Evolutionary conservation across 2,113 vertebrate genomes (phyloP), one percentile per base, ranked within the genome.

Genomic region (Boleophthalmus pectinirostris): DNA sequence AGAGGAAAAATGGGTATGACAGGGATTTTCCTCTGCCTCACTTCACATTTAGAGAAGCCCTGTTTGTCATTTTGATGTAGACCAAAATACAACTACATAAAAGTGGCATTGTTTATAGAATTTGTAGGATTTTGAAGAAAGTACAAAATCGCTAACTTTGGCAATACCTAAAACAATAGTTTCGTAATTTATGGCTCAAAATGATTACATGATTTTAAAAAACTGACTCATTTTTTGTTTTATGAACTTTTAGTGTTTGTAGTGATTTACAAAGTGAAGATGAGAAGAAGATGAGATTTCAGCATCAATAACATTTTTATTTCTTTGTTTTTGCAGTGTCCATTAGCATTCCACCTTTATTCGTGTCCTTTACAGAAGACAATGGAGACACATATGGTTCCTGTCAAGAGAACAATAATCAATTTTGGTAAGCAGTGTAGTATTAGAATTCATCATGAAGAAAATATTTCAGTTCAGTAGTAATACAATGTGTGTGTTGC

Each of bases 11-110:
- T 0, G 84, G 78, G 60, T 69, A 69, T n/a, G 51, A 70, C 10
- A 16, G 49, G 53, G 77, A 75, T 69, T 61, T 87, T 81, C 75
- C 83, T 73, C 23, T 43, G 56, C 33, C 18, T 80, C 74, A 66
- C 54, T 81, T 72, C 75, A 71, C 76, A 47, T 74, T 38, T 65
- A 24, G 25, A 24, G 35, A 70, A 69, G 74, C 64, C 25, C 3
- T 5, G 23, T 20, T 35, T n/a, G 61, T 23, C 29, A 63, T 23
- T 57, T 54, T 15, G 49, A 24, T 20, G 24, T 11, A 18, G 10
- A 9, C 10, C 63, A 65, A 65, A 65, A 21, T 65, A n/a, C 33
- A 38, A 16, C 15, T 5, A 38, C 33, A 38, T 20, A 38, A 38
- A 64, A 64, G 33, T n/a, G 33, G 16, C 61, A 33, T 63, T 63